Base-by-base conservation (phyloP, 1,140 invertebrate species). In the Drosophila equinoxialis region DNA sequence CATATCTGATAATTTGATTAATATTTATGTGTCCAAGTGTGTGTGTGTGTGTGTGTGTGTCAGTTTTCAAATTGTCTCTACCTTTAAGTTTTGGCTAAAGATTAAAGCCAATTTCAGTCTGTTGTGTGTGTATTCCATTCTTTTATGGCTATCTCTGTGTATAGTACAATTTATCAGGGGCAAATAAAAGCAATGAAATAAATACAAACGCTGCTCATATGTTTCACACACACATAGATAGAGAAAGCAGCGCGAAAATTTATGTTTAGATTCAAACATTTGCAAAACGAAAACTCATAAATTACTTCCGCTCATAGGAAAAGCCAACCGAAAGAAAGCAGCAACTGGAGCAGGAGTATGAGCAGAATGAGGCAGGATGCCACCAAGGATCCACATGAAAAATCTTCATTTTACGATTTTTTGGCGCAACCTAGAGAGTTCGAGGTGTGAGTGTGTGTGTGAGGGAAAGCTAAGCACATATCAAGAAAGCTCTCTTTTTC, bases 221-320 rank as follows among this genome's bases (percentile, higher is more conserved):
- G 84, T 70, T 89, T 71, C 51, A 66, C 68, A 72, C 57, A 70
- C 14, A 45, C 37, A 66, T 54, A 69, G 62, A 79, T 76, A 64
- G 55, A 79, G 57, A 68, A 55, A 20, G 14, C 10, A 67, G 73
- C 69, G 55, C 42, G 45, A 74, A 76, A 89, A 89, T 89, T 89
- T 89, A 89, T 89, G 84, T 72, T 89, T 89, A 89, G 84, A 89
- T 89, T 89, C 89, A 84, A 89, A 74, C 84, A 89, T 89, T 89
- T 89, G 84, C 84, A 89, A 89, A 84, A 89, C 84, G 84, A 89
- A 89, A 89, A 89, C 85, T 89, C 84, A 89, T 89, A 89, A 89
- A 89, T 89, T 89, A 89, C 84, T 89, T 89, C 84, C 84, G 84
- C 30, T 59, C 75, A 80, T 73, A 61, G 83, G 83, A 81, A 83